These are phyloP conservation scores for Pseudotriccus pelzelni DNA, from an alignment of 2,797 vertebrate genomes.

Conservation along the genomic window DNA sequence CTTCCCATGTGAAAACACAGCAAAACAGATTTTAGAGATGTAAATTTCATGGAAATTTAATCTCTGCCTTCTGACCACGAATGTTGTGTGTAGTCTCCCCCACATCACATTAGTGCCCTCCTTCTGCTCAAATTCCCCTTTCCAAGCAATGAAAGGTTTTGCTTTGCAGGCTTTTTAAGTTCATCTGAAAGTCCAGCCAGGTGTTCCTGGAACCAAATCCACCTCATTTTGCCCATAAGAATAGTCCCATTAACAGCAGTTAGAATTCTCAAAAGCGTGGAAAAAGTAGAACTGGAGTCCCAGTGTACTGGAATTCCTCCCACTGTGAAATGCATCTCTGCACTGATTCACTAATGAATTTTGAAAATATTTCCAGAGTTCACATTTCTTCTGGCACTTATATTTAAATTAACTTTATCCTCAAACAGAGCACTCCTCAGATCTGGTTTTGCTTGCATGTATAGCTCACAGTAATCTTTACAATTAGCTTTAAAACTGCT, in stretches of 20 bases:
- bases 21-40: neutral
- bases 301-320: neutral
- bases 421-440: neutral
- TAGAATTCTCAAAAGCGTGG: neutral
- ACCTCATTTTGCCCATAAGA: neutral
- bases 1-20: neutral
- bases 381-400: neutral
- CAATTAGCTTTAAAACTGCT: neutral
- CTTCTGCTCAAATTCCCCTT: neutral
- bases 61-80: neutral
- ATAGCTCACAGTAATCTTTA: neutral
- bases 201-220: neutral
- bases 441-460: neutral
- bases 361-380: neutral
- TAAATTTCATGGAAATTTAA: neutral
- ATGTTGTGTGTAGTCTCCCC: neutral
- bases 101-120: neutral
- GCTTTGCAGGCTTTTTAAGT: neutral
- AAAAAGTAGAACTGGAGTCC: neutral
- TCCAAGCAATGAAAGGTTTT: neutral
- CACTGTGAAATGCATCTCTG: neutral
- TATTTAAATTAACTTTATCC: neutral
- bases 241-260: neutral
- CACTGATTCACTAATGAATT: slow-evolving; percentile 5
- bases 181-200: neutral